Conservation (phyloP, 2,113 vertebrate species). For the Limnothrissa miodon region DNA sequence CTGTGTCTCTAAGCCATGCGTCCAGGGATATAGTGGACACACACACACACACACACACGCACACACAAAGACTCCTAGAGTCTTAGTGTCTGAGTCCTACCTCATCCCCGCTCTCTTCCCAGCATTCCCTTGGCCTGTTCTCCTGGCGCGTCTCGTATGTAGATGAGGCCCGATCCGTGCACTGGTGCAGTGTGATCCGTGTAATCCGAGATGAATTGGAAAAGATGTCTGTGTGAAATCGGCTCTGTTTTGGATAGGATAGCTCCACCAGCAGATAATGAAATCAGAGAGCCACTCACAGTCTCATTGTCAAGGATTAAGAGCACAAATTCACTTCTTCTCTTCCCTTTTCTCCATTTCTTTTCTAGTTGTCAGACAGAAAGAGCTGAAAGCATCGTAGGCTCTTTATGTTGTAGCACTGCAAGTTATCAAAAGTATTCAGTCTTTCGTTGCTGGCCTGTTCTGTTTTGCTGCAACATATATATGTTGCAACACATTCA, state of each 20-base stretch:
- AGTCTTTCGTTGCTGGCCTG: background rate
- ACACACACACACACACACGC: background rate
- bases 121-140: background rate
- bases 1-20: background rate
- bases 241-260: background rate
- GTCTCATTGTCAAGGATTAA: background rate
- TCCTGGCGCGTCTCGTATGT: background rate
- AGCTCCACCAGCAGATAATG: background rate
- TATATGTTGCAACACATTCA: background rate
- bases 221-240: background rate
- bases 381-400: background rate
- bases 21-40: background rate
- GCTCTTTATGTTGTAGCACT: background rate
- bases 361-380: background rate
- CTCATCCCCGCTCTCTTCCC: background rate
- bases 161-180: background rate
- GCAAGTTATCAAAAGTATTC: background rate
- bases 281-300: background rate
- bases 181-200: background rate
- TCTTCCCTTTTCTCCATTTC: background rate
- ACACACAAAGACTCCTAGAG: background rate
- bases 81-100: background rate
- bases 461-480: background rate
- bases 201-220: constrained; percentile 9
- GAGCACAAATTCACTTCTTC: background rate